These are phyloP conservation scores for Thunnus maccoyii DNA, from an alignment of 2,113 vertebrate species.

Conservation along the genomic window DNA sequence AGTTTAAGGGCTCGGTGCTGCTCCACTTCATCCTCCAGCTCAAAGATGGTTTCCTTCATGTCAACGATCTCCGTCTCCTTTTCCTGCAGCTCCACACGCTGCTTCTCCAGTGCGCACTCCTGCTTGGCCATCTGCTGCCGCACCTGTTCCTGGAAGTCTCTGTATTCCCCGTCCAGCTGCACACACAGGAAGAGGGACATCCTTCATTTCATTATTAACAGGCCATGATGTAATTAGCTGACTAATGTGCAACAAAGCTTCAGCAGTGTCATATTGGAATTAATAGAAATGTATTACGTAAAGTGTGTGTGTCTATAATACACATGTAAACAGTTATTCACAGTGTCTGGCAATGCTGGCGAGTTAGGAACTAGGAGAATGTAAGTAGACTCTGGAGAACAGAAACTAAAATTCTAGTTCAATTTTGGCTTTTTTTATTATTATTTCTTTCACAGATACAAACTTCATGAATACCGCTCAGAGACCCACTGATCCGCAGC, in stretches of 20 bases:
- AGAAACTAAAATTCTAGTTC: not conserved
- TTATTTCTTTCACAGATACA: too few relatives aligned
- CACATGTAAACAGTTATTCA: not conserved
- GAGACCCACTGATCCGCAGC: too few relatives aligned
- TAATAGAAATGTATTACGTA: not conserved
- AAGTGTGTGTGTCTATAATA: not conserved
- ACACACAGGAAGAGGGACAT: slow-evolving; percentile 11
- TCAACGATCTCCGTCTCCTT: slow-evolving; percentile 93
- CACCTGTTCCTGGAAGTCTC: slow-evolving; percentile 91
- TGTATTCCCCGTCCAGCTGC: slow-evolving; percentile 92
- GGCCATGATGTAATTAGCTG: slow-evolving; percentile 2
- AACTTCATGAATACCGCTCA: too few relatives aligned
- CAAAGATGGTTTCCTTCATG: slow-evolving; percentile 98
- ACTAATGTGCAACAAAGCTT: slow-evolving; percentile 11
- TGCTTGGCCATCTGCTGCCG: slow-evolving; percentile 92
- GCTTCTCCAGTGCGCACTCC: slow-evolving; percentile 89
- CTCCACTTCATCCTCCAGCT: slow-evolving; percentile 96
- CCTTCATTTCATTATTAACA: slow-evolving; percentile 39
- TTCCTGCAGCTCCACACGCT: slow-evolving; percentile 90
- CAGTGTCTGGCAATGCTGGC: not conserved
- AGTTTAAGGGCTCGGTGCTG: slow-evolving; percentile 96
- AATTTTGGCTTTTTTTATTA: too few relatives aligned
- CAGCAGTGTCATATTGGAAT: not conserved
- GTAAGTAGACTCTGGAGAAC: not conserved
- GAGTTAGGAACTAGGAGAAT: not conserved